Percentiles rank a stretch among this genome's conserved stretches.
phyloP scores from a whole-genome alignment of 2,113 vertebrate genomes.

The Platichthys flesus region DNA sequence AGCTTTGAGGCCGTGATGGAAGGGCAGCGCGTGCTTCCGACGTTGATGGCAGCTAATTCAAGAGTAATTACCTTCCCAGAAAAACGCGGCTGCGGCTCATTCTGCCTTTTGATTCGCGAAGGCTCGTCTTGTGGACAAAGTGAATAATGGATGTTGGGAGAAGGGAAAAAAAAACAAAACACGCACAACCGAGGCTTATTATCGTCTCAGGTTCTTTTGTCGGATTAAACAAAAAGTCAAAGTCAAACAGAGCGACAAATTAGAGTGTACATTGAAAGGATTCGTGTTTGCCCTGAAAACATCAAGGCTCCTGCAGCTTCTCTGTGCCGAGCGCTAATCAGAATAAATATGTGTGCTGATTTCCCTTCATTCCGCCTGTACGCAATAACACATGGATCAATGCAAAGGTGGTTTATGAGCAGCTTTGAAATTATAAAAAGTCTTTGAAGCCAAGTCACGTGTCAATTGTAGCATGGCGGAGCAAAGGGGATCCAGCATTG shows the following conservation, averaged over 20 bases:
- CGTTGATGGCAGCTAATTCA: slow-evolving; percentile 34
- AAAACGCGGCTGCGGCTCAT: slow-evolving; percentile 25
- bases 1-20: slow-evolving; percentile 21
- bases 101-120: slow-evolving; percentile 28
- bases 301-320: slow-evolving; percentile 39
- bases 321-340: slow-evolving; percentile 38
- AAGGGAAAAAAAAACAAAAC: neutral
- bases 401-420: slow-evolving; percentile 28
- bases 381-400: neutral
- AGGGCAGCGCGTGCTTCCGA: slow-evolving; percentile 15
- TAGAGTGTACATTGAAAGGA: neutral
- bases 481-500: neutral
- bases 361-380: slow-evolving; percentile 23
- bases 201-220: neutral
- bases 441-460: neutral
- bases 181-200: neutral
- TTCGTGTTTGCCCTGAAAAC: slow-evolving; percentile 20
- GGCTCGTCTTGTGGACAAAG: slow-evolving; percentile 6
- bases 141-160: slow-evolving; percentile 22
- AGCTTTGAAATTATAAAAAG: slow-evolving; percentile 16
- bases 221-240: slow-evolving; percentile 4
- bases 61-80: slow-evolving; percentile 46
- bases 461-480: neutral
- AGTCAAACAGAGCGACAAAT: slow-evolving; percentile 24
- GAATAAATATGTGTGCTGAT: slow-evolving; percentile 41